Evolutionary conservation across 2,888 invertebrate genomes (phyloP).

Genomic region (Morpho deidamia): DNA sequence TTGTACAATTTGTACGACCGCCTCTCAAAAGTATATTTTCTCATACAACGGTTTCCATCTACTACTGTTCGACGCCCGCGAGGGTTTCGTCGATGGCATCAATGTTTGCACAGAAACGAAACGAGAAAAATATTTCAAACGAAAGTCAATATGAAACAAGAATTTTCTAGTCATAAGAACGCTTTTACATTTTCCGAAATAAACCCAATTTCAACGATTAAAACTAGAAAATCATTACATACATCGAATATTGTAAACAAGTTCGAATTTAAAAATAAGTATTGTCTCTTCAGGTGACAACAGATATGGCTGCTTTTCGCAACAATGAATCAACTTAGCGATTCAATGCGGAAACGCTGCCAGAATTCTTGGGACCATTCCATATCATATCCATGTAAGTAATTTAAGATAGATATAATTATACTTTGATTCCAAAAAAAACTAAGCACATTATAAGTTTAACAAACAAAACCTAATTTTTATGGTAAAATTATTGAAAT

Average conservation of each 20-base stretch:
- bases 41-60: conserved; percentile 54
- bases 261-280: too few relatives aligned
- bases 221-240: too few relatives aligned
- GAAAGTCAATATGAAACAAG: conserved; percentile 36
- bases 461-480: neutral
- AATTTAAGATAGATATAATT: too few relatives aligned
- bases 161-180: neutral
- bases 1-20: conserved; percentile 56
- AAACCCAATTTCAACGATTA: too few relatives aligned
- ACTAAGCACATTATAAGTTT: neutral
- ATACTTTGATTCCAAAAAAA: neutral
- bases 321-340: too few relatives aligned
- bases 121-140: conserved; percentile 35
- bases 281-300: too few relatives aligned
- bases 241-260: too few relatives aligned
- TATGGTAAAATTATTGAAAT: neutral
- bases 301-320: too few relatives aligned
- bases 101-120: conserved; percentile 44
- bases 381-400: too few relatives aligned
- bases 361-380: too few relatives aligned
- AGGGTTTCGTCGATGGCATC: conserved; percentile 42
- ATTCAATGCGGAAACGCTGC: too few relatives aligned
- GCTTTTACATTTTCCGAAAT: too few relatives aligned
- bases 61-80: conserved; percentile 58
- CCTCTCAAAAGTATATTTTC: conserved; percentile 71